Base-by-base conservation (phyloP, 2,888 invertebrate species). In the Hipparchia semele region DNA sequence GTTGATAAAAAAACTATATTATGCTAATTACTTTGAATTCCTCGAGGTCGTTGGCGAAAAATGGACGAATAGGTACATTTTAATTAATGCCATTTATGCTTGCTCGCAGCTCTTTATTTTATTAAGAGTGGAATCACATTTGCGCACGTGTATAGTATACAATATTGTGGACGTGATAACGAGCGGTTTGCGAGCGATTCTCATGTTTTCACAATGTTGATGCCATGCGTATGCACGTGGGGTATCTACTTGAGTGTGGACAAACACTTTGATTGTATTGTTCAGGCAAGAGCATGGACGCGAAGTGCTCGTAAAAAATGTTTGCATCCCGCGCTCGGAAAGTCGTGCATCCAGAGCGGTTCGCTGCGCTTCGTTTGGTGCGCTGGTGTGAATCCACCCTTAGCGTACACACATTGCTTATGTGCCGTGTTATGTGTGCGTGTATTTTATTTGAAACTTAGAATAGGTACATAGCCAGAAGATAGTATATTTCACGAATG, bases 71-170 rank as follows among this genome's bases (percentile, higher is more conserved):
- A 67, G 56, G 60, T 59, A 33, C 9, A 39, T 51, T 5, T 6
- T 51, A n/a, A 54, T 61, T 1, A 64, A 64, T 7, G 33, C 46
- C 62, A 45, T 61, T 56, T 64, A 8, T 45, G 68, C 64, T 68
- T 60, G 23, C 59, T 56, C 65, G 53, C 45, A 45, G 54, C 59
- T 72, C n/a, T 69, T 65, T 23, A 51, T 68, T 59, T 68, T 56
- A 12, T 58, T 13, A 59, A 6, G 8, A 49, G 8, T 49, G 8
- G 49, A 49, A 7, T 8, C 49, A 49, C 49, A 49, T 8, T 6
- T 49, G 49, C 49, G 8, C 8, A 49, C 8, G 49, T 8, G 7
- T 6, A 49, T 49, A 4, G 8, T 3, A 6, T 1, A 8, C 3
- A 49, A 49, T 8, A 49, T 49, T 49, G 49, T 49, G 49, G 7